These are phyloP conservation scores for Xenentodon cancila DNA, from an alignment of 2,797 vertebrate genomes.

Conservation along the genomic window DNA sequence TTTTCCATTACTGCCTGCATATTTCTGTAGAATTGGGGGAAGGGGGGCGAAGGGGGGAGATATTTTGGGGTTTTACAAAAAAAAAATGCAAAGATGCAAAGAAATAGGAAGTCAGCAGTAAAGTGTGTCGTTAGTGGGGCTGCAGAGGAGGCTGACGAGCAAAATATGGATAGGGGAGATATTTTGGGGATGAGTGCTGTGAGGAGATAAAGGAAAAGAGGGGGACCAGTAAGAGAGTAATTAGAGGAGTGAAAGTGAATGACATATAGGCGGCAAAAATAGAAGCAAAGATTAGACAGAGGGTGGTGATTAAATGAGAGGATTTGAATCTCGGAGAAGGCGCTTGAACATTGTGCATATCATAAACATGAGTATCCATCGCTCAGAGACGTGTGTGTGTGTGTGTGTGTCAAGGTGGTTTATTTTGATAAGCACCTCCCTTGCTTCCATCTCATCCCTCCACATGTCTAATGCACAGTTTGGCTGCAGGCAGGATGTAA, in stretches of 20 bases:
- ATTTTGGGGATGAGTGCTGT: slow-evolving; percentile 21
- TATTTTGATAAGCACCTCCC: slow-evolving; percentile 58
- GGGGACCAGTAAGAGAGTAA: slow-evolving; percentile 32
- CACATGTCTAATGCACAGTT: slow-evolving; percentile 77
- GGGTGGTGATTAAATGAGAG: slow-evolving; percentile 48
- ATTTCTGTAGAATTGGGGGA: no score
- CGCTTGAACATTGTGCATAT: slow-evolving; percentile 17
- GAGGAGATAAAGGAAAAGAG: slow-evolving; percentile 21
- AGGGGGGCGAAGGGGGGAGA: no score
- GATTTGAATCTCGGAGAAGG: slow-evolving; percentile 32
- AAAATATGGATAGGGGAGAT: slow-evolving; percentile 14
- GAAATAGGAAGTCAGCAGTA: no score
- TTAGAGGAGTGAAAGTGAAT: slow-evolving; percentile 44
- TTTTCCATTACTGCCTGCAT: no score
- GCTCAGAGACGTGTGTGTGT: slow-evolving; percentile 12
- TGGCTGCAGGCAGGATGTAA: slow-evolving; percentile 67
- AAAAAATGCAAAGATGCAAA: no score
- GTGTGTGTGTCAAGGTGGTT: slow-evolving; percentile 42
- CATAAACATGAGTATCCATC: slow-evolving; percentile 21
- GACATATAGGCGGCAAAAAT: slow-evolving; percentile 48
- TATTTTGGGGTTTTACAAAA: no score
- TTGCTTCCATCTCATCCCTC: slow-evolving; percentile 34
- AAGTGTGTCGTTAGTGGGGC: no score
- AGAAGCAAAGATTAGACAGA: slow-evolving; percentile 45
- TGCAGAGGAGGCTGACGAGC: not conserved